Percentiles rank a stretch among this genome's conserved stretches.
Evolutionary conservation across 1,140 invertebrate species (phyloP).

Genomic region (Vollenhovia emeryi): DNA sequence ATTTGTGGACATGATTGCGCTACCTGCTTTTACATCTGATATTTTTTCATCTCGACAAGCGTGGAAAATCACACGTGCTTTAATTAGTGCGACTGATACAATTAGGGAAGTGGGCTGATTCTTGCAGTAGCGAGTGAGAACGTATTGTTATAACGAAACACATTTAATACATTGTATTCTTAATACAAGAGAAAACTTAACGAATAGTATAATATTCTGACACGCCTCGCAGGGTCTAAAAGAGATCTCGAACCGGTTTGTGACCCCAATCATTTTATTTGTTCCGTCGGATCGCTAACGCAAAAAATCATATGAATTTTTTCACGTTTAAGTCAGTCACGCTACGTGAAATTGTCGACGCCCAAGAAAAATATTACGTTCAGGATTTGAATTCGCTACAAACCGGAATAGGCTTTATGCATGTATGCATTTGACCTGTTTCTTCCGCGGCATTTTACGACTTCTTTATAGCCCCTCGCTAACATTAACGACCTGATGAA

Average conservation of each 20-base stretch:
- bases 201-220: neutral
- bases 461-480: slow-evolving; percentile 7
- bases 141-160: neutral
- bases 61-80: slow-evolving; percentile 34
- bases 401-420: neutral
- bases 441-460: neutral
- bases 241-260: neutral
- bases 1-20: slow-evolving; percentile 36
- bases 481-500: slow-evolving; percentile 4
- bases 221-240: neutral
- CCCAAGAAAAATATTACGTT: slow-evolving; percentile 11
- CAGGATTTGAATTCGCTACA: neutral
- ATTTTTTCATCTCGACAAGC: slow-evolving; percentile 27
- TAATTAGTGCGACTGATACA: slow-evolving; percentile 42
- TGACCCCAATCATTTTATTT: neutral
- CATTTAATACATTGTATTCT: neutral
- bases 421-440: neutral
- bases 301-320: neutral
- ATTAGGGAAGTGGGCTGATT: neutral
- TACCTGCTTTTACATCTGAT: neutral
- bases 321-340: slow-evolving; percentile 11
- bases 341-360: neutral
- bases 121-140: neutral
- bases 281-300: neutral
- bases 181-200: neutral